Evolutionary conservation across 2,113 vertebrate genomes (phyloP).

Genomic region (Benitochromis conjunctus): DNA sequence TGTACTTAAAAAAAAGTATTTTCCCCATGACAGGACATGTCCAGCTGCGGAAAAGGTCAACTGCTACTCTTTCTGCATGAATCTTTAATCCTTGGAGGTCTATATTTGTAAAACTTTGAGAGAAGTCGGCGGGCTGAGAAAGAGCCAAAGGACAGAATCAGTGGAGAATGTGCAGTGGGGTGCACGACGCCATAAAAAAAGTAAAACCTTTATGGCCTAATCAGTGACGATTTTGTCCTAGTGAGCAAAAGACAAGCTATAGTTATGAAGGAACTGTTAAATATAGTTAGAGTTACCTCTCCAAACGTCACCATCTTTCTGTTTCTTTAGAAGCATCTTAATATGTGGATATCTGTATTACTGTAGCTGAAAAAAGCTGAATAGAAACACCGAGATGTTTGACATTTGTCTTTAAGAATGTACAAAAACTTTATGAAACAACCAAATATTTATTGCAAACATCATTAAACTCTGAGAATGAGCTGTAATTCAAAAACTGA

Average conservation of each 20-base stretch:
- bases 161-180: background rate
- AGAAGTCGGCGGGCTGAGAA: background rate
- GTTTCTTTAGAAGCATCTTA: background rate
- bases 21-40: background rate
- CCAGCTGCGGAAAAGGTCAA: background rate
- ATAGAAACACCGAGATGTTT: background rate
- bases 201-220: background rate
- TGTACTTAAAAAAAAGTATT: background rate
- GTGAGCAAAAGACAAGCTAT: background rate
- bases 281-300: background rate
- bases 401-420: background rate
- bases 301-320: background rate
- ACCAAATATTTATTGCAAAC: background rate
- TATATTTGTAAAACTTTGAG: background rate
- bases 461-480: background rate
- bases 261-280: background rate
- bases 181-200: background rate
- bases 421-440: background rate
- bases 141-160: background rate
- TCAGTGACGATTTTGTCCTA: background rate
- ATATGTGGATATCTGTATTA: background rate
- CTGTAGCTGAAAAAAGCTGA: background rate
- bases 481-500: background rate
- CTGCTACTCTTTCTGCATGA: background rate
- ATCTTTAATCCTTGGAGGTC: background rate